Evolutionary conservation across 2,797 vertebrate genomes (phyloP).

Genomic region (Chelonia mydas): DNA sequence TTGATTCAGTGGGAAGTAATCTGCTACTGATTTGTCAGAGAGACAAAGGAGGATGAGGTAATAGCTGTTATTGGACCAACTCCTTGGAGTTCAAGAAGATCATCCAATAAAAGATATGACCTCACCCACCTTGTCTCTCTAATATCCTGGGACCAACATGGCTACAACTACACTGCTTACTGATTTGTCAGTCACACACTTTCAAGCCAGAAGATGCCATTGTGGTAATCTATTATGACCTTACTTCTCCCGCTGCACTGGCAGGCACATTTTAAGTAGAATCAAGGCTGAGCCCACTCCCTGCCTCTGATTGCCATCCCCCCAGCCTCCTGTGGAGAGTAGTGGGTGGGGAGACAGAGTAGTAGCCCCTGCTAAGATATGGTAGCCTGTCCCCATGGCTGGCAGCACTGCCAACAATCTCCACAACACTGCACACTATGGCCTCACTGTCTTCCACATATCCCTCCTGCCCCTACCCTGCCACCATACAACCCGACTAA

Average conservation of each 20-base stretch:
- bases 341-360: neutral
- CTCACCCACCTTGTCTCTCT: neutral
- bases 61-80: neutral
- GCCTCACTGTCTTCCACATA: neutral
- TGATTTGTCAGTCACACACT: neutral
- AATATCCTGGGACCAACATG: neutral
- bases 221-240: neutral
- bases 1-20: neutral
- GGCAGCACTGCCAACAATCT: neutral
- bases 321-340: neutral
- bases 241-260: neutral
- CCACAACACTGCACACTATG: neutral
- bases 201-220: neutral
- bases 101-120: neutral
- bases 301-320: neutral
- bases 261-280: neutral
- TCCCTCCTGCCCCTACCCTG: neutral
- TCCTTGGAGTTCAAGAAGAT: no score
- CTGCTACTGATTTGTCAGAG: neutral
- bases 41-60: neutral
- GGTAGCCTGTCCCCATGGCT: neutral
- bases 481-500: neutral
- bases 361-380: neutral
- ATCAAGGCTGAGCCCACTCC: neutral
- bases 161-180: neutral